phyloP scores from a whole-genome alignment of 1,140 invertebrate species.

The Drosophila neocordata region DNA sequence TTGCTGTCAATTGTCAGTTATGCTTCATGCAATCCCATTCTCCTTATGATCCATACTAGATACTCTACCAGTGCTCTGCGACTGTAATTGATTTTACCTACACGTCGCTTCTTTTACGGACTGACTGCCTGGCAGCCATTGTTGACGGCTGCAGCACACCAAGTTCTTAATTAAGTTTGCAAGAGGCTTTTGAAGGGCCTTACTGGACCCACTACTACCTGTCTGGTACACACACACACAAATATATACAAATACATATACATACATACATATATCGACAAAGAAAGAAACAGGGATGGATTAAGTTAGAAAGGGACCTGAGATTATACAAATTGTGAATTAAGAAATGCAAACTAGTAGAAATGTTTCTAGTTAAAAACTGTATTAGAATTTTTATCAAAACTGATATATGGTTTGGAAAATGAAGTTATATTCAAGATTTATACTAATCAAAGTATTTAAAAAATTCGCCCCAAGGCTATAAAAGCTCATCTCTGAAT shows the following conservation, averaged over 20 bases:
- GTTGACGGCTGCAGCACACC: conserved; percentile 38
- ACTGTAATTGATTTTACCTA: conserved; percentile 76
- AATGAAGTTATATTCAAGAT: too few species aligned
- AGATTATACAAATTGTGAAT: too few species aligned
- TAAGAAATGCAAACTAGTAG: too few species aligned
- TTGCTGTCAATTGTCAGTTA: conserved; percentile 72
- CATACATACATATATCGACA: not conserved
- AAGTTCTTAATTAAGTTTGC: conserved; percentile 76
- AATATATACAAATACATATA: not conserved
- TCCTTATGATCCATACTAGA: conserved; percentile 12
- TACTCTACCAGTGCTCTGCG: conserved; percentile 13
- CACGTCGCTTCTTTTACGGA: conserved; percentile 53
- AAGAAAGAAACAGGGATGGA: not conserved
- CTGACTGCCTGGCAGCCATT: conserved; percentile 29
- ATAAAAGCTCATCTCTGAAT: too few species aligned
- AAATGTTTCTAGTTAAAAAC: too few species aligned
- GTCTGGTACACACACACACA: not conserved
- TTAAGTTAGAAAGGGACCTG: not conserved
- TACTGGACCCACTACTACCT: conserved; percentile 8
- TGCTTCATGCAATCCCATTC: conserved; percentile 19
- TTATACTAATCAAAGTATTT: too few species aligned
- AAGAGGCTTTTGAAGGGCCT: conserved; percentile 45
- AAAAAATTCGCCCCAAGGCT: too few species aligned
- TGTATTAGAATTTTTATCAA: too few species aligned
- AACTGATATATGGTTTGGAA: too few species aligned